Evolutionary conservation across 1,140 invertebrate species (phyloP).

Genomic region (Gonioctena quinquepunctata): DNA sequence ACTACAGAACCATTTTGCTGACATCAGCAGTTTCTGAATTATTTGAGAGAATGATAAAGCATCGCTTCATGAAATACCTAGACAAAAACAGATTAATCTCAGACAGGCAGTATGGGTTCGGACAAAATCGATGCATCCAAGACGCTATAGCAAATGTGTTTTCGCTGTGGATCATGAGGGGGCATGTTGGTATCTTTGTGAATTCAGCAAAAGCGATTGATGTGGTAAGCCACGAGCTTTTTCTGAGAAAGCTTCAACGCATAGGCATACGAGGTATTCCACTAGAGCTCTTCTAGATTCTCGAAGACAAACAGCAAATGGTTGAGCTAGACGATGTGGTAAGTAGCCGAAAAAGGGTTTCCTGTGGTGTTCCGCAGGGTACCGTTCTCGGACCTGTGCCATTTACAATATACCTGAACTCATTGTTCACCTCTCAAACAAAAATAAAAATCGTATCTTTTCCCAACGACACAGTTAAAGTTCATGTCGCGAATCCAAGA

Average conservation of each 20-base stretch:
- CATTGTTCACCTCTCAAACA: no score
- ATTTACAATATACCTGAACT: not conserved
- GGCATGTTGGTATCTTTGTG: not conserved
- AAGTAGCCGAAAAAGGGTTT: not conserved
- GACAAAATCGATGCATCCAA: no score
- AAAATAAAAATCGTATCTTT: no score
- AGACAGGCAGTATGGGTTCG: not conserved
- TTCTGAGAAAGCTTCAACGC: not conserved
- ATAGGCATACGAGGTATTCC: not conserved
- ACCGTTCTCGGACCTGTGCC: not conserved
- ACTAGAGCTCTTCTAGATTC: no score
- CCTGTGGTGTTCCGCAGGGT: no score
- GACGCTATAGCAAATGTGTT: not conserved
- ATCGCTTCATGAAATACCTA: not conserved
- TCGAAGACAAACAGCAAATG: not conserved
- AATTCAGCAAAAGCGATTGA: slow-evolving; percentile 1
- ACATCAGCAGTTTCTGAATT: not conserved
- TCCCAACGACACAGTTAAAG: no score
- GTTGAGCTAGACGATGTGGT: not conserved
- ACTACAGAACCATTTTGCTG: not conserved
- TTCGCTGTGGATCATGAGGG: not conserved
- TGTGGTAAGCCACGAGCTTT: not conserved
- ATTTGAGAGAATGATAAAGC: not conserved
- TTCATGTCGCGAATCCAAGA: no score
- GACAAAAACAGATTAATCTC: not conserved